A percentile compares a stretch with the other conserved stretches of the same genome.
Evolutionary conservation across 2,797 vertebrate genomes (phyloP).

Genomic region (Sebastolobus alascanus): DNA sequence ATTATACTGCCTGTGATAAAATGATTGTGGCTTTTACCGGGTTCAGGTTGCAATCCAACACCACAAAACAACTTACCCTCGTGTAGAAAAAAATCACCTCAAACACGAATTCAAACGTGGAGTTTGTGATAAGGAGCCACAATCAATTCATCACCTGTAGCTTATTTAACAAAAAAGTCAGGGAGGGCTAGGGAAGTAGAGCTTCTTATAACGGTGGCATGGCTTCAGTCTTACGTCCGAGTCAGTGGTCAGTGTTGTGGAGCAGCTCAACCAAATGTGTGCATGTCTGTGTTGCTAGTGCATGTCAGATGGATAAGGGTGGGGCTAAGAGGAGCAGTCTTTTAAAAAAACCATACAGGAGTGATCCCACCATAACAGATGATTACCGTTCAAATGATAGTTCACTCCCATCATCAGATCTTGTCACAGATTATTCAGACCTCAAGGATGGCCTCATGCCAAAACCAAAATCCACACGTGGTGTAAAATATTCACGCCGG

Average conservation of each 20-base stretch:
- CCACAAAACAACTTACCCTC: slow-evolving; percentile 1
- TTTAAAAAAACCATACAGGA: slow-evolving; percentile 54
- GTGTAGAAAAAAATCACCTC: neutral
- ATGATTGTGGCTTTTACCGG: slow-evolving; percentile 86
- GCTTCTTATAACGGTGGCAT: slow-evolving; percentile 88
- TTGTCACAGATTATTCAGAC: slow-evolving; percentile 62
- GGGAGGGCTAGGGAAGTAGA: slow-evolving; percentile 81
- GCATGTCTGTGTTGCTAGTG: slow-evolving; percentile 82
- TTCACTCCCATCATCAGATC: slow-evolving; percentile 74
- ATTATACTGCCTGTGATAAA: slow-evolving; percentile 86
- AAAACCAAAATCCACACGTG: slow-evolving; percentile 23
- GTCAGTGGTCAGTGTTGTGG: slow-evolving; percentile 83
- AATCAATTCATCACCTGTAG: slow-evolving; percentile 88
- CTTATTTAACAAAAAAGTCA: slow-evolving; percentile 79
- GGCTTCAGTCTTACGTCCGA: slow-evolving; percentile 86
- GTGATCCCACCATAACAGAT: slow-evolving; percentile 73
- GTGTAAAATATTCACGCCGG: neutral
- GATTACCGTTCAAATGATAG: slow-evolving; percentile 79
- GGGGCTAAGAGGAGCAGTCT: slow-evolving; percentile 76
- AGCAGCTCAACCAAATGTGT: slow-evolving; percentile 87
- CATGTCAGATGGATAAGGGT: slow-evolving; percentile 86
- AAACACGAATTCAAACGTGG: slow-evolving; percentile 36
- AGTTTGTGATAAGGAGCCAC: slow-evolving; percentile 74
- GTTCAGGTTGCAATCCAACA: slow-evolving; percentile 2
- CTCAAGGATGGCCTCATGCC: slow-evolving; percentile 70